Evolutionary conservation across 2,888 invertebrate species (phyloP).

Genomic region (Lasiommata megera): DNA sequence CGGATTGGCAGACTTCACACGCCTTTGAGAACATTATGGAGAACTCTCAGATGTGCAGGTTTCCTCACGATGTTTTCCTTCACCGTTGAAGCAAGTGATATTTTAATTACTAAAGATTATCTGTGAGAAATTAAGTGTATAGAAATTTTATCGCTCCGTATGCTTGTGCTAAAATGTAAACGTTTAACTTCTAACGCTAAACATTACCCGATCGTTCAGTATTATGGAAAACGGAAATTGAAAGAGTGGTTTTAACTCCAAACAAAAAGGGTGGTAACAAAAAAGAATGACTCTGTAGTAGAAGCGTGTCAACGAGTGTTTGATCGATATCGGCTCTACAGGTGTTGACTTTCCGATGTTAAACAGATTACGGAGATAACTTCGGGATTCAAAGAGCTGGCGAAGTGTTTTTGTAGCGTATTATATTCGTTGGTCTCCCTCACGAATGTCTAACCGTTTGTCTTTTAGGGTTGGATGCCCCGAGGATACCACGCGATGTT

Average conservation of each 20-base stretch:
- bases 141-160: background rate
- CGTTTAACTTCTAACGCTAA: background rate
- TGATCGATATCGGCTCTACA: conserved; percentile 44
- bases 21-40: no score
- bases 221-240: conserved; percentile 32
- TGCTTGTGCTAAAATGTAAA: background rate
- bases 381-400: background rate
- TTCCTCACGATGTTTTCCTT: no score
- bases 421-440: no score
- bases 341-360: background rate
- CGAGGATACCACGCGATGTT: no score
- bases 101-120: no score
- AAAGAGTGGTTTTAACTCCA: conserved; percentile 30
- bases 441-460: no score
- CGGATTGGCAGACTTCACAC: no score
- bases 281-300: conserved; percentile 33
- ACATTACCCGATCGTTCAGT: background rate
- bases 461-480: no score
- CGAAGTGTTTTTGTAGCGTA: background rate
- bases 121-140: no score
- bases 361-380: background rate
- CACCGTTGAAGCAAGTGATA: no score
- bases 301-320: conserved; percentile 47
- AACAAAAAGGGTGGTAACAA: conserved; percentile 34
- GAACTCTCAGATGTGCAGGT: no score